Evolutionary conservation across 2,888 invertebrate genomes (phyloP).

Genomic region (Mythimna lalbum): DNA sequence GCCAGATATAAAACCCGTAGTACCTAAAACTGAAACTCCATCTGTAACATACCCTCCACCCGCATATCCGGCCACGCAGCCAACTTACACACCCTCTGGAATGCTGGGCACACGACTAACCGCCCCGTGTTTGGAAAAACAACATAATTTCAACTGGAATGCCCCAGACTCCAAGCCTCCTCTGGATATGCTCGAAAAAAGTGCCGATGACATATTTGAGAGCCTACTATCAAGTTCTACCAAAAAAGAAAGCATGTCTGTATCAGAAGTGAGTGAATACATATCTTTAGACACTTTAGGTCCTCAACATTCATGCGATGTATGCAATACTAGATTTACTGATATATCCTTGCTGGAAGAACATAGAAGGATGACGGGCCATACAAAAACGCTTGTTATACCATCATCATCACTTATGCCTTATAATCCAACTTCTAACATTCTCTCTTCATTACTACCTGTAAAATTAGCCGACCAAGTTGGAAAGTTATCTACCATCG

Average conservation of each 20-base stretch:
- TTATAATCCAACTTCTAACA: conserved; percentile 79
- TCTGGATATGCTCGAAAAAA: conserved; percentile 84
- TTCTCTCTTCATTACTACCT: conserved; percentile 84
- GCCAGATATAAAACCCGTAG: conserved; percentile 82
- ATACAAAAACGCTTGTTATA: conserved; percentile 84
- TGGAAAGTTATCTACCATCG: conserved; percentile 82
- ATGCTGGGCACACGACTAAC: conserved; percentile 70
- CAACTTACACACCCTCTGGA: conserved; percentile 64
- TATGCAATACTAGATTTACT: conserved; percentile 91
- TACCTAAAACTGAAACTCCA: conserved; percentile 82
- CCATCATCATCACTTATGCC: conserved; percentile 79
- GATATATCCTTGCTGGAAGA: conserved; percentile 89
- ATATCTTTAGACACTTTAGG: conserved; percentile 92
- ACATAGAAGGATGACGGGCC: conserved; percentile 89
- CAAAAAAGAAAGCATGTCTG: conserved; percentile 80
- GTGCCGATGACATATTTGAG: conserved; percentile 87
- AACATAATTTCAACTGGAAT: conserved; percentile 88
- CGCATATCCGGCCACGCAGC: conserved; percentile 71
- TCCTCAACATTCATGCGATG: conserved; percentile 91
- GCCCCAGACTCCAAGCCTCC: conserved; percentile 86
- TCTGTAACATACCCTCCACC: conserved; percentile 72
- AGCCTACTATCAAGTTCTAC: conserved; percentile 82
- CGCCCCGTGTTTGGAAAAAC: conserved; percentile 81
- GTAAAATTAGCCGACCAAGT: conserved; percentile 88
- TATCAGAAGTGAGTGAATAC: conserved; percentile 90